These are phyloP conservation scores for Coleophora flavipennella DNA, from an alignment of 2,888 invertebrate genomes.

Conservation along the genomic window DNA sequence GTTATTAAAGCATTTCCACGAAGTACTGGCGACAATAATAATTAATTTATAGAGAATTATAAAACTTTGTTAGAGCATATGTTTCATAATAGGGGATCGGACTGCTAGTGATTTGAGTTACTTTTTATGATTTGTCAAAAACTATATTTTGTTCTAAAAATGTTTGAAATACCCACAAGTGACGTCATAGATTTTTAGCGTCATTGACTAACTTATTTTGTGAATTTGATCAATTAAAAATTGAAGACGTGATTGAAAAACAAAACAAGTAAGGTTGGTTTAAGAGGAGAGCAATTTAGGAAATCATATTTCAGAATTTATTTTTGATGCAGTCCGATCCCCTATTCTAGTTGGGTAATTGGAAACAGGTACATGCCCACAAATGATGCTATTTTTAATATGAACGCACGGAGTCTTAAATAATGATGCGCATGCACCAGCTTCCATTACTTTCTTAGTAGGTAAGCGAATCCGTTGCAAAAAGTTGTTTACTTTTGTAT, in stretches of 20 bases:
- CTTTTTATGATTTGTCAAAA: too few relatives aligned
- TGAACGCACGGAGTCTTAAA: constrained; percentile 5
- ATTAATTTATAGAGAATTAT: constrained; percentile 31
- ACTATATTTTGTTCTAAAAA: too few relatives aligned
- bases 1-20: constrained; percentile 27
- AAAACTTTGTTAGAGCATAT: constrained; percentile 43
- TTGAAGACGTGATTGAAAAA: too few relatives aligned
- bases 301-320: too few relatives aligned
- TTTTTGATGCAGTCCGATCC: too few relatives aligned
- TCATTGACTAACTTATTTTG: too few relatives aligned
- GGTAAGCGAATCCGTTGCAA: constrained; percentile 56
- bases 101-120: too few relatives aligned
- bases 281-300: too few relatives aligned
- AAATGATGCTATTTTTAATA: constrained; percentile 8
- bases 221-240: too few relatives aligned
- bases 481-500: constrained; percentile 54
- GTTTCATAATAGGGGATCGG: constrained; percentile 41
- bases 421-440: constrained; percentile 49
- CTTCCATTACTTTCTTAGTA: constrained; percentile 44
- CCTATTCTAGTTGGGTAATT: constrained; percentile 38
- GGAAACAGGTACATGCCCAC: constrained; percentile 57
- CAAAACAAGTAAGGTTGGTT: too few relatives aligned
- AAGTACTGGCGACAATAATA: constrained; percentile 47
- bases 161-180: too few relatives aligned
- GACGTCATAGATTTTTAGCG: too few relatives aligned